Conservation (phyloP, 2,113 vertebrate species). For the Lathamus discolor region DNA sequence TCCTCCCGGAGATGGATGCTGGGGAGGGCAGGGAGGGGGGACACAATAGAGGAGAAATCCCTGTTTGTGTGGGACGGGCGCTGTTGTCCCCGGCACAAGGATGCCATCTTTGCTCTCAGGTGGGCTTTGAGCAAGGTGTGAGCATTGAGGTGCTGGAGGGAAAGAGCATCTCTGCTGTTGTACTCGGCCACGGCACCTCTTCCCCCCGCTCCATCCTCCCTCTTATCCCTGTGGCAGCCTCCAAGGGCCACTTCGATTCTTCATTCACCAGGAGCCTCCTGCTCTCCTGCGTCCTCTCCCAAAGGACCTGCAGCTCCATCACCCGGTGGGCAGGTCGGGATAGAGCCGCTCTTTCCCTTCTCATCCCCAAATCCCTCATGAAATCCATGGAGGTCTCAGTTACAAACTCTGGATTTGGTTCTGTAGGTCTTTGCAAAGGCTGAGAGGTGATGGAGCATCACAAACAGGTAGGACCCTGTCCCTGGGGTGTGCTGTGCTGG, state of each 20-base stretch:
- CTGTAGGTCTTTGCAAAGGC: not conserved
- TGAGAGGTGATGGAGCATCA: rapidly evolving
- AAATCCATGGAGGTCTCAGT: rapidly evolving
- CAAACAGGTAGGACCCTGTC: rapidly evolving
- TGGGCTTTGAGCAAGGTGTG: not conserved
- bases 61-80: not conserved
- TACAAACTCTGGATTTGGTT: rapidly evolving
- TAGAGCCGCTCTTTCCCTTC: rapidly evolving
- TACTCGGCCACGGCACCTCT: not conserved
- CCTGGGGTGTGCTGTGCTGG: not conserved
- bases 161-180: not conserved
- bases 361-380: not conserved
- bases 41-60: not conserved
- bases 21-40: not conserved
- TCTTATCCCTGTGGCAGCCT: not conserved
- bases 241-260: not conserved
- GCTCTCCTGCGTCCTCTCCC: not conserved
- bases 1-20: not conserved
- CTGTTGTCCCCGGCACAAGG: not conserved
- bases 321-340: not conserved
- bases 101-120: not conserved
- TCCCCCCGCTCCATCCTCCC: not conserved
- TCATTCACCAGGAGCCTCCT: not conserved
- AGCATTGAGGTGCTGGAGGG: not conserved
- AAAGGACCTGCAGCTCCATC: not conserved